Conservation (phyloP, 2,888 invertebrate genomes). For the Nudaria mundana region DNA sequence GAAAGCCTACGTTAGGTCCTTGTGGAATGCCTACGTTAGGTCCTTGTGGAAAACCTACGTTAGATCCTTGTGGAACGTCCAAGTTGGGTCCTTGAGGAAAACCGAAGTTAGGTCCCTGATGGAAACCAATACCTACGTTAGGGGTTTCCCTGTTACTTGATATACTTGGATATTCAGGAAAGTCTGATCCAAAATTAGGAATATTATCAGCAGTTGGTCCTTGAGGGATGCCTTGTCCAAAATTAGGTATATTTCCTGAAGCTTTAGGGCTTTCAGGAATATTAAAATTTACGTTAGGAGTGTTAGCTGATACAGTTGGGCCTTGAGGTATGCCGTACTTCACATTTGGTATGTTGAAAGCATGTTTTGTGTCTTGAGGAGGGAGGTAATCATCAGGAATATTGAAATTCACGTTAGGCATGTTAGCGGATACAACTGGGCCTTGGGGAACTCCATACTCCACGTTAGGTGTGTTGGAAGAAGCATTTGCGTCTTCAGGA, state of each 20-base stretch:
- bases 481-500: conserved; percentile 27
- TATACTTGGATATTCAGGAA: neutral
- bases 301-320: neutral
- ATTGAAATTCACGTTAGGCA: neutral
- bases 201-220: neutral
- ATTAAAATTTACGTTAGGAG: neutral
- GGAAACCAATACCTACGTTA: conserved; percentile 1
- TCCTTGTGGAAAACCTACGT: neutral
- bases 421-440: neutral
- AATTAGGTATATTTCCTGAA: neutral
- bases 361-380: too few species aligned
- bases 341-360: neutral
- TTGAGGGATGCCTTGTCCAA: neutral
- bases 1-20: neutral
- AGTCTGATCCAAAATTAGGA: neutral
- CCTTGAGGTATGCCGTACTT: neutral
- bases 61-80: neutral
- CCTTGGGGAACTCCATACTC: neutral
- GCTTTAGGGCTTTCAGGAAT: neutral
- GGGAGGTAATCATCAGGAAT: neutral
- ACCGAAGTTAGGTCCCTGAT: neutral
- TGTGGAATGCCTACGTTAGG: neutral
- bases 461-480: neutral
- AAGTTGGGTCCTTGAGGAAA: neutral
- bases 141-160: neutral